phyloP scores from a whole-genome alignment of 1,140 invertebrate species.

The Eriosoma lanigerum region DNA sequence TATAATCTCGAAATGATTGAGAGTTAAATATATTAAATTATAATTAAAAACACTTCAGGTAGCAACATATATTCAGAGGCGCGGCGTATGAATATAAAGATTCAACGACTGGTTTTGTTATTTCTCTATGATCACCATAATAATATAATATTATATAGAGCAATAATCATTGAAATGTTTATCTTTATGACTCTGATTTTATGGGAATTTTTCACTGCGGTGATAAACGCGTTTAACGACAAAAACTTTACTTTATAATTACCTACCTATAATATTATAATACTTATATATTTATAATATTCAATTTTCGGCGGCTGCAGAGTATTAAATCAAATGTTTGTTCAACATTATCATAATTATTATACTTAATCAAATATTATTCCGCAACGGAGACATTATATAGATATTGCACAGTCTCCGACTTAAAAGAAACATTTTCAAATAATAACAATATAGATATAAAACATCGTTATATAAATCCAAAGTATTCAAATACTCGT shows the following conservation, averaged over 20 bases:
- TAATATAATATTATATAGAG: no score
- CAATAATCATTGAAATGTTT: slow-evolving; percentile 46
- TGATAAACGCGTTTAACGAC: slow-evolving; percentile 48
- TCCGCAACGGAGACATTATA: background rate
- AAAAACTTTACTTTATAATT: slow-evolving; percentile 7
- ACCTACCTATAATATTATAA: no score
- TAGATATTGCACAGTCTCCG: no score
- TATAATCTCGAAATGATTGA: no score
- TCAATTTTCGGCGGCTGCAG: background rate
- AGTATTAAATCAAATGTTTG: slow-evolving; percentile 15
- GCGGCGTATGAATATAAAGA: background rate
- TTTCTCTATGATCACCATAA: slow-evolving; percentile 24
- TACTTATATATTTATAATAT: no score
- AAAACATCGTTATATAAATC: no score
- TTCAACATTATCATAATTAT: background rate
- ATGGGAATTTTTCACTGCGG: background rate
- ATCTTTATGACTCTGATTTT: slow-evolving; percentile 4
- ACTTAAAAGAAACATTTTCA: no score
- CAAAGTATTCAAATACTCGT: no score
- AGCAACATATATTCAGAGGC: no score
- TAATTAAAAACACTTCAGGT: no score
- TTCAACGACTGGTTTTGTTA: slow-evolving; percentile 28
- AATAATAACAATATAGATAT: no score
- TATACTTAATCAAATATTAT: background rate
- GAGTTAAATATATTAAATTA: no score